These are phyloP conservation scores for Dendrolimus houi DNA, from an alignment of 2,888 invertebrate genomes.

Conservation along the genomic window DNA sequence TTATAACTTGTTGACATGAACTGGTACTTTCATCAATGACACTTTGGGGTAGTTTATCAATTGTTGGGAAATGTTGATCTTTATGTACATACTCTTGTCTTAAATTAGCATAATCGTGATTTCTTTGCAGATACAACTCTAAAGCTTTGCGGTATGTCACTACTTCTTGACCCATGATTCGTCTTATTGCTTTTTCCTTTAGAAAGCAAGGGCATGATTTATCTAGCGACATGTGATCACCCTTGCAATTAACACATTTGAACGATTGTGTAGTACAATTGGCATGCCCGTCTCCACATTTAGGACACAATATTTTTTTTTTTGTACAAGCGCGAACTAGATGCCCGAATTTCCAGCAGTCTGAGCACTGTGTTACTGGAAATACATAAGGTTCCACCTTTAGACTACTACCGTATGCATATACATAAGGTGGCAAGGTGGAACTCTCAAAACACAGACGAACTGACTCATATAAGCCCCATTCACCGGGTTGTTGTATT, in stretches of 20 bases:
- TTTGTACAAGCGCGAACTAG: background rate
- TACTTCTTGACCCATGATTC: too few species aligned
- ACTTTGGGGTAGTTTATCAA: too few species aligned
- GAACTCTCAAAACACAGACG: constrained; percentile 14
- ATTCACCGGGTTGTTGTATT: constrained; percentile 5
- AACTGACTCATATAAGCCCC: constrained; percentile 13
- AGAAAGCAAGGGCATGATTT: too few species aligned
- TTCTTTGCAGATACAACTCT: too few species aligned
- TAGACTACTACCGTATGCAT: constrained; percentile 9
- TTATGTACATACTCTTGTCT: too few species aligned
- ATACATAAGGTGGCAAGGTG: constrained; percentile 8
- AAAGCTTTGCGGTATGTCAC: too few species aligned
- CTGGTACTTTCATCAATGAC: too few species aligned
- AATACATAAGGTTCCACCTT: constrained; percentile 15
- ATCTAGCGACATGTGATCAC: background rate
- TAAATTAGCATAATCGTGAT: too few species aligned
- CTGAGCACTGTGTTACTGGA: constrained; percentile 16
- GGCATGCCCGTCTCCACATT: background rate
- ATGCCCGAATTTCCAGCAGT: constrained; percentile 11
- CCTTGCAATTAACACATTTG: background rate
- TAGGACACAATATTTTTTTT: background rate
- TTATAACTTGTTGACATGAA: too few species aligned
- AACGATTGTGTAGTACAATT: background rate
- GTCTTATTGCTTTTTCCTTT: too few species aligned
- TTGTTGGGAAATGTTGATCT: too few species aligned